Percentiles rank a stretch among this genome's conserved stretches.
Evolutionary conservation across 2,113 vertebrate genomes (phyloP).

Genomic region (mouse (Mus musculus)): GRCm39 chr6:64747501-64748000

Average conservation of each 20-base stretch:
- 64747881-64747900: neutral
- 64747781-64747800: neutral
- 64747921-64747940: neutral
- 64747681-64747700: neutral
- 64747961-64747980: neutral
- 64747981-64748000: neutral
- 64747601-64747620: neutral
- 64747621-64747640: neutral
- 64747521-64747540: neutral
- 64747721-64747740: neutral
- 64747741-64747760: neutral
- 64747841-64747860: neutral
- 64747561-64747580: neutral
- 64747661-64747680: neutral
- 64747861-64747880: neutral
- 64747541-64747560: neutral
- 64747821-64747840: neutral
- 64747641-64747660: neutral
- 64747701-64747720: neutral
- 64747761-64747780: neutral
- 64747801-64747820: neutral
- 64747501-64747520: neutral
- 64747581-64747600: neutral
- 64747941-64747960: neutral
- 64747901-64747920: neutral